Evolutionary conservation across 2,888 invertebrate species (phyloP).

Genomic region (Conus canariensis): DNA sequence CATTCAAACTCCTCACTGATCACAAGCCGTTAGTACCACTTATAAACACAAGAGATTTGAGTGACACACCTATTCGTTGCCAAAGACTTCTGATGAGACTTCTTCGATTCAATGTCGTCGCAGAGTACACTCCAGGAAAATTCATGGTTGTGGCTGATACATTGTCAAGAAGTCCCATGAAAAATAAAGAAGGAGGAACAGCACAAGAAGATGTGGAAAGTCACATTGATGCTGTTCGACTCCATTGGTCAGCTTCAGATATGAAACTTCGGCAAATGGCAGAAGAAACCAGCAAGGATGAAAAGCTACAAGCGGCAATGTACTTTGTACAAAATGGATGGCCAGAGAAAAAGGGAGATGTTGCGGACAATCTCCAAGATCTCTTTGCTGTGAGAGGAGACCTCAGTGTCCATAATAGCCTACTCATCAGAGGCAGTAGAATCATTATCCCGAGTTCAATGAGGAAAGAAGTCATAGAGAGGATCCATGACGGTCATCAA

Average conservation of each 20-base stretch:
- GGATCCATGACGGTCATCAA: conserved; percentile 15
- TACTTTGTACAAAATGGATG: neutral
- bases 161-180: conserved; percentile 41
- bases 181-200: neutral
- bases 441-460: conserved; percentile 16
- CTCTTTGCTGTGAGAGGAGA: neutral
- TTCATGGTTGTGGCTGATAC: conserved; percentile 54
- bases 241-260: neutral
- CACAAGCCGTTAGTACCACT: neutral
- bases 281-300: neutral
- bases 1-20: neutral
- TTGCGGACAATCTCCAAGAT: neutral
- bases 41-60: conserved; percentile 41
- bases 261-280: neutral
- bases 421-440: neutral
- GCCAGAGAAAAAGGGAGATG: conserved; percentile 20
- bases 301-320: neutral
- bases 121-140: conserved; percentile 48
- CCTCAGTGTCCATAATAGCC: neutral
- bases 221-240: neutral
- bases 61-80: conserved; percentile 50
- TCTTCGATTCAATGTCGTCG: conserved; percentile 45
- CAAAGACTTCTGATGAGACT: conserved; percentile 57
- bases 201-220: neutral
- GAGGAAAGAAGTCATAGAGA: neutral